These are phyloP conservation scores for Otocyon megalotis DNA, from an alignment of 2,113 vertebrate species.

Conservation along the genomic window DNA sequence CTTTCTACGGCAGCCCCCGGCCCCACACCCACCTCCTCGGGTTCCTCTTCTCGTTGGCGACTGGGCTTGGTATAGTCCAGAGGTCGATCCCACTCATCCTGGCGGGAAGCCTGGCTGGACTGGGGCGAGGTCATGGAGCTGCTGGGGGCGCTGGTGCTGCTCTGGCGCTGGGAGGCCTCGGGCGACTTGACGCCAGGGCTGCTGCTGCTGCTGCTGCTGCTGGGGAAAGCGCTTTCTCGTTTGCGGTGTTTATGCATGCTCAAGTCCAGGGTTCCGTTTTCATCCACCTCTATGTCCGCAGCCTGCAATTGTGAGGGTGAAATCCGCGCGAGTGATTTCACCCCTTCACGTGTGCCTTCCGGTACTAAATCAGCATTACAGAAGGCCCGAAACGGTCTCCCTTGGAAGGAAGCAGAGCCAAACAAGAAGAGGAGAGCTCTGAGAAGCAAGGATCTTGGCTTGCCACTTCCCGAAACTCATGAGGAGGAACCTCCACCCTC, in stretches of 20 bases:
- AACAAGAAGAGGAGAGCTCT: not conserved
- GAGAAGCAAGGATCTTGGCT: not conserved
- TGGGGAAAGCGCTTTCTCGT: slow-evolving; percentile 88
- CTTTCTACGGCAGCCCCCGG: not conserved
- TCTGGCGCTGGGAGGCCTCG: slow-evolving; percentile 91
- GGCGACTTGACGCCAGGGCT: slow-evolving; percentile 94
- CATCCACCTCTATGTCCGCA: slow-evolving; percentile 97
- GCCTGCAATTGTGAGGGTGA: slow-evolving; percentile 86
- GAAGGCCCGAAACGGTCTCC: not conserved
- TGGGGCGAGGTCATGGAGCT: slow-evolving; percentile 95
- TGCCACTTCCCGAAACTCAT: not conserved
- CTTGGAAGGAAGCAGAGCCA: not conserved
- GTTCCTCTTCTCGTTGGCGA: slow-evolving; percentile 95
- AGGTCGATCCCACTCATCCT: slow-evolving; percentile 97
- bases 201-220: slow-evolving; percentile 91
- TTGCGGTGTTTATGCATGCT: slow-evolving; percentile 98
- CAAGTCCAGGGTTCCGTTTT: slow-evolving; percentile 98
- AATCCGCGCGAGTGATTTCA: not conserved
- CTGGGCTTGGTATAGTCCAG: slow-evolving; percentile 99
- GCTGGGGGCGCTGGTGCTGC: slow-evolving; percentile 90
- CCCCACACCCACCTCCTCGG: slow-evolving; percentile 91
- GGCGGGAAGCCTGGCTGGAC: slow-evolving; percentile 93
- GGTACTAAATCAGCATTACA: not conserved
- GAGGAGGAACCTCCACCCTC: not conserved
- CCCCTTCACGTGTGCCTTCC: not conserved